Evolutionary conservation across 1,140 invertebrate genomes (phyloP).

Genomic region (Anagrus nilaparvatae): DNA sequence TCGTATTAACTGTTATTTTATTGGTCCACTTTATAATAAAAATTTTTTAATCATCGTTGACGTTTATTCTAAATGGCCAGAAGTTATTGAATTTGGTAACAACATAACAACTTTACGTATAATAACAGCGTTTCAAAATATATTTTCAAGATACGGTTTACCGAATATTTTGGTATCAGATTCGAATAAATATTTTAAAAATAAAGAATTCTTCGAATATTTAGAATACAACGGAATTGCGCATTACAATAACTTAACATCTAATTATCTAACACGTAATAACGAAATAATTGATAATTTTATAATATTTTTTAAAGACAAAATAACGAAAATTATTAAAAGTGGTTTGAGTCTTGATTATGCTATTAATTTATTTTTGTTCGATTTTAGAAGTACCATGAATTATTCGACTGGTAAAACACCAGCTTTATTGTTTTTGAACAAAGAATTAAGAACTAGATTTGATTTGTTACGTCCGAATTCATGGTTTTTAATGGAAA

Average conservation of each 20-base stretch:
- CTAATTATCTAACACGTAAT: too few relatives aligned
- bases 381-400: slow-evolving; percentile 21
- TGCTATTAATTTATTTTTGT: slow-evolving; percentile 21
- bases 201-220: slow-evolving; percentile 22
- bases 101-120: slow-evolving; percentile 7
- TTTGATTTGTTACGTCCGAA: slow-evolving; percentile 6
- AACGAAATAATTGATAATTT: slow-evolving; percentile 17
- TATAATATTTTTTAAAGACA: slow-evolving; percentile 15
- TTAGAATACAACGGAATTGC: slow-evolving; percentile 22
- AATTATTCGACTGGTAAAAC: slow-evolving; percentile 22
- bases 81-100: slow-evolving; percentile 2
- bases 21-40: slow-evolving; percentile 18
- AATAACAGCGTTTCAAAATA: slow-evolving; percentile 12
- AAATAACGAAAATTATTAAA: slow-evolving; percentile 20
- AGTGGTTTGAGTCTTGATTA: slow-evolving; percentile 10
- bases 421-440: slow-evolving; percentile 9
- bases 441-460: slow-evolving; percentile 3
- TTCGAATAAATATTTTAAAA: slow-evolving; percentile 19
- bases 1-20: slow-evolving; percentile 30
- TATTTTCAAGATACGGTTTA: slow-evolving; percentile 15
- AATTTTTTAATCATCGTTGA: slow-evolving; percentile 24
- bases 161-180: slow-evolving; percentile 12
- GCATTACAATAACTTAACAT: too few relatives aligned
- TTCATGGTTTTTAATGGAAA: too few relatives aligned
- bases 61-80: slow-evolving; percentile 26